Evolutionary conservation across 2,888 invertebrate species (phyloP).

Genomic region (Xestobium rufovillosum): DNA sequence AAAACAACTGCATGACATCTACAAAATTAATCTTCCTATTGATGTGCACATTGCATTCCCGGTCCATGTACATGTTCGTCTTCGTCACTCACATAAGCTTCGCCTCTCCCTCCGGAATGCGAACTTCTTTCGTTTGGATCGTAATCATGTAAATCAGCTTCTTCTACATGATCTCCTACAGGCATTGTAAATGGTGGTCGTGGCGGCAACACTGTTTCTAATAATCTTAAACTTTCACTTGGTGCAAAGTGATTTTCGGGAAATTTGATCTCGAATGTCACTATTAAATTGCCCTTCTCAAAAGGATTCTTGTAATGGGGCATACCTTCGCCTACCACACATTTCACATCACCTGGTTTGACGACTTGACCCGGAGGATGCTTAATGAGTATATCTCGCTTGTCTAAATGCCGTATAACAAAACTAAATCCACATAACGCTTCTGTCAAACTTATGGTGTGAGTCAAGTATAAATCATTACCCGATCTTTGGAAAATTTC

Average conservation of each 20-base stretch:
- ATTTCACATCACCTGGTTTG: slow-evolving; percentile 72
- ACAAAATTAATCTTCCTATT: slow-evolving; percentile 47
- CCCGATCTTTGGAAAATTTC: slow-evolving; percentile 69
- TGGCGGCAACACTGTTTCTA: slow-evolving; percentile 70
- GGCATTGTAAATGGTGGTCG: slow-evolving; percentile 65
- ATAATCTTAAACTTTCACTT: slow-evolving; percentile 55
- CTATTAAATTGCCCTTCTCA: slow-evolving; percentile 78
- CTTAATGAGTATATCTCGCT: slow-evolving; percentile 70
- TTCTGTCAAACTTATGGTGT: slow-evolving; percentile 74
- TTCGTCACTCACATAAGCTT: slow-evolving; percentile 66
- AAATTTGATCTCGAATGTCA: slow-evolving; percentile 81
- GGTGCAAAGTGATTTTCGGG: slow-evolving; percentile 74
- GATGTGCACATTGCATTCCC: slow-evolving; percentile 75
- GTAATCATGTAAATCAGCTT: slow-evolving; percentile 73
- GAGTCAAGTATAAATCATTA: slow-evolving; percentile 65
- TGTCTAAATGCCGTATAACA: slow-evolving; percentile 83
- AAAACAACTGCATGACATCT: slow-evolving; percentile 26
- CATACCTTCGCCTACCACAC: slow-evolving; percentile 84
- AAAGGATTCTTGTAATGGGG: slow-evolving; percentile 77
- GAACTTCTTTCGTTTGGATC: slow-evolving; percentile 53
- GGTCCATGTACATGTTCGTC: slow-evolving; percentile 55
- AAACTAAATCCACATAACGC: slow-evolving; percentile 86
- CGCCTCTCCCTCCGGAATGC: slow-evolving; percentile 47
- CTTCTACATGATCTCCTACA: slow-evolving; percentile 74
- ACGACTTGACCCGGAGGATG: slow-evolving; percentile 75